These are phyloP conservation scores for Chelidonichthys spinosus DNA, from an alignment of 2,797 vertebrate species.

Conservation along the genomic window DNA sequence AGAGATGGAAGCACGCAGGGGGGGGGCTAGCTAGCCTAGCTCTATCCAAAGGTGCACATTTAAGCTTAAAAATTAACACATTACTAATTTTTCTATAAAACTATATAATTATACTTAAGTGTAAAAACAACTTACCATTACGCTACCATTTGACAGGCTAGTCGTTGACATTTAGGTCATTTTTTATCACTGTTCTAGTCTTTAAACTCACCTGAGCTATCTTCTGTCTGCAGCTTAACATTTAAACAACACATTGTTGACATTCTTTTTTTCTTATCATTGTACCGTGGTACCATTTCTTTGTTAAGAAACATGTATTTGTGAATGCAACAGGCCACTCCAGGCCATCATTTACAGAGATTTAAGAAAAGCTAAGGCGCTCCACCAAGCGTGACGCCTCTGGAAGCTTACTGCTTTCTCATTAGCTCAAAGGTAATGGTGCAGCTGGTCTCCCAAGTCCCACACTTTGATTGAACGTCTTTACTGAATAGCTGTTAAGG, in stretches of 20 bases:
- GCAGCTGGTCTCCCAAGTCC: slow-evolving; percentile 25
- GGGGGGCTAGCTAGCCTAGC: background rate
- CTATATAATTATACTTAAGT: background rate
- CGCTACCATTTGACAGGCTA: background rate
- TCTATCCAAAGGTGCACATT: background rate
- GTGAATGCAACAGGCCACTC: slow-evolving; percentile 2
- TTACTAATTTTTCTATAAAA: background rate
- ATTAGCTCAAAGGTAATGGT: slow-evolving; percentile 34
- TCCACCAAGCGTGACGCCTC: slow-evolving; percentile 6
- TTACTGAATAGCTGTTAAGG: slow-evolving; percentile 33
- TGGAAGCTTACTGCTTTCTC: slow-evolving; percentile 28
- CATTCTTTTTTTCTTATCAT: background rate
- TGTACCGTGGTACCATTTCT: background rate
- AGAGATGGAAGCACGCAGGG: too few relatives aligned
- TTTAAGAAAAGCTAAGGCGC: slow-evolving; percentile 10
- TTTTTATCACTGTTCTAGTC: too few relatives aligned
- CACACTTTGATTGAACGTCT: slow-evolving; percentile 36
- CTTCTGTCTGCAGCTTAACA: background rate
- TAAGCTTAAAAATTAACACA: background rate
- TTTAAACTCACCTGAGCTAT: background rate
- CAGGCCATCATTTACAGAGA: slow-evolving; percentile 9
- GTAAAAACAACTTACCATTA: background rate
- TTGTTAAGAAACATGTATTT: background rate
- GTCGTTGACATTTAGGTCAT: too few relatives aligned
- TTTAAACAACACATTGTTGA: background rate